Conservation (phyloP, 1,140 invertebrate genomes). For the Drosophila nigrodunni region DNA sequence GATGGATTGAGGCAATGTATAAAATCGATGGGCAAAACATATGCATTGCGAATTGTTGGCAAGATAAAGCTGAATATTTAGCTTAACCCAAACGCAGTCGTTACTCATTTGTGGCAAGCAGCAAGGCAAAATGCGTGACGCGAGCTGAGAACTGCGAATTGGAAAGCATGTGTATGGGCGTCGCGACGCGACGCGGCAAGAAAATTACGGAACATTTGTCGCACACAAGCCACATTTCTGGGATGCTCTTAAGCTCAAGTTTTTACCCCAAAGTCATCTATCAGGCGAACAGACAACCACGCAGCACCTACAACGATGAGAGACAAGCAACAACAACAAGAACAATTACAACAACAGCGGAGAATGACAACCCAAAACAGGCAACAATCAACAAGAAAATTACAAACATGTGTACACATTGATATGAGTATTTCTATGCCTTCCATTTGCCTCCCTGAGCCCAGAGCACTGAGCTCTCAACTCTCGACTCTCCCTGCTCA, state of each 20-base stretch:
- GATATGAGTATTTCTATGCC: slow-evolving; percentile 15
- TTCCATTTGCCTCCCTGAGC: too few relatives aligned
- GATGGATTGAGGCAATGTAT: slow-evolving; percentile 18
- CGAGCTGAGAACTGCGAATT: neutral
- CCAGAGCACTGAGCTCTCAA: neutral
- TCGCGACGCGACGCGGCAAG: slow-evolving; percentile 4
- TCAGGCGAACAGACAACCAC: slow-evolving; percentile 15
- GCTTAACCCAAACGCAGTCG: slow-evolving; percentile 31
- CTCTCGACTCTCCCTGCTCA: slow-evolving; percentile 24
- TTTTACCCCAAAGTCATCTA: slow-evolving; percentile 23
- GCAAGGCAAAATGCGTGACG: neutral
- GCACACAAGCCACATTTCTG: slow-evolving; percentile 27
- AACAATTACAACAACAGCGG: slow-evolving; percentile 35
- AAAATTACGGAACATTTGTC: slow-evolving; percentile 51
- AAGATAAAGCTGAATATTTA: slow-evolving; percentile 27
- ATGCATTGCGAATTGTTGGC: slow-evolving; percentile 7
- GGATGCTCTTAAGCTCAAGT: slow-evolving; percentile 9
- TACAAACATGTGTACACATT: slow-evolving; percentile 70
- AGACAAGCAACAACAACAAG: neutral
- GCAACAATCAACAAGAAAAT: slow-evolving; percentile 74
- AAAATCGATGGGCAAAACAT: slow-evolving; percentile 20
- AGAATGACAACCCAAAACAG: slow-evolving; percentile 33
- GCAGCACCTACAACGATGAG: slow-evolving; percentile 10
- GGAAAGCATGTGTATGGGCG: neutral
- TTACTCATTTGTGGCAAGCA: slow-evolving; percentile 26